Base-by-base conservation (phyloP, 2,113 vertebrate species). In the Sisor rabdophorus region DNA sequence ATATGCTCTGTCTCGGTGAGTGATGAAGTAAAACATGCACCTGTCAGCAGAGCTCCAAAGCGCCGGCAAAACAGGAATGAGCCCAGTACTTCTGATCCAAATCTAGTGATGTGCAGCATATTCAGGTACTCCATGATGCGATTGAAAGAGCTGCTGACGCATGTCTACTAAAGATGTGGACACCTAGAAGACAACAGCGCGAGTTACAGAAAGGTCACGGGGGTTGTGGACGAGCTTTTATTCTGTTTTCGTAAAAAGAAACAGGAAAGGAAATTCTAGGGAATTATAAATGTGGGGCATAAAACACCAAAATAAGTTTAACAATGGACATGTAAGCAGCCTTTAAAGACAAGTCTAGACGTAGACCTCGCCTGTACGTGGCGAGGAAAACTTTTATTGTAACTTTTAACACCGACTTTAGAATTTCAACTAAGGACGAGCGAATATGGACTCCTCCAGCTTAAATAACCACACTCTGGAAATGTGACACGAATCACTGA, bases 11-110 rank as follows among this genome's bases (percentile, higher is more conserved):
- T 55, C 48, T 77, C 81, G 28, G 40, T 64, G 56, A 64, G 54
- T 67, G 48, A 30, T 79, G 80, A 77, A 61, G 75, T 75, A 44
- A 84, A 84, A 64, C 80, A 81, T 73, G 44, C 65, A 50, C 26
- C 59, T 63, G 52, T 30, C 48, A 30, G 24, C 13, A 52, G 69
- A 47, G 22, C 28, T 44, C 50, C 36, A 30, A 77, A 79, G 73
- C 47, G 67, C 28, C 28, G 52, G 69, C 56, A 71, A 44, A 71
- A 56, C 64, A 61, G 67, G 71, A n/a, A 53, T 32, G n/a, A 79
- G 28, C 67, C 22, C 67, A 77, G 70, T 79, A 71, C 73, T 80
- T 79, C 75, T 59, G 24, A 64, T 53, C 47, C 44, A 40, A 64
- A 50, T 7, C 47, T 30, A 36, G 58, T 52, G 65, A 32, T 53